phyloP scores from a whole-genome alignment of 2,888 invertebrate species.

The Morpho helenor region DNA sequence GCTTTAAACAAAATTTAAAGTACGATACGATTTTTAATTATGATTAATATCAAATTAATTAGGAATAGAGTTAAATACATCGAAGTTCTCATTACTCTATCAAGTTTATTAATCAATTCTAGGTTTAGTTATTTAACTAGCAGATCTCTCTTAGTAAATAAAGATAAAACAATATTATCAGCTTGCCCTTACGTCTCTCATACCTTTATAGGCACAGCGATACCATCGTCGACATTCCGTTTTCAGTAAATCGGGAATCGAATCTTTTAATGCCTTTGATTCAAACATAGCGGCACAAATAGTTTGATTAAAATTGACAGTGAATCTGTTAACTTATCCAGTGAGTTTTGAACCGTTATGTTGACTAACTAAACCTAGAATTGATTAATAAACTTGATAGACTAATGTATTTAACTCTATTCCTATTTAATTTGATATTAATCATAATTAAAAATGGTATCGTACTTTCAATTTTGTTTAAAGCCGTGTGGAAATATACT shows the following conservation, averaged over 20 bases:
- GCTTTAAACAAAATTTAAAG: too few species aligned
- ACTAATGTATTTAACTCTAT: too few species aligned
- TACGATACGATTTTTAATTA: too few species aligned
- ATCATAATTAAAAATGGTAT: too few species aligned
- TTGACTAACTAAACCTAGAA: constrained; percentile 2
- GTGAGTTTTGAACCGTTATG: constrained; percentile 24
- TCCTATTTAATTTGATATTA: too few species aligned
- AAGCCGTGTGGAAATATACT: too few species aligned
- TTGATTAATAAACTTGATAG: constrained; percentile 5
- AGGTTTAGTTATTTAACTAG: constrained; percentile 1
- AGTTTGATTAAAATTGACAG: constrained; percentile 38
- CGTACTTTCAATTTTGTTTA: too few species aligned
- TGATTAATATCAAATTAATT: too few species aligned
- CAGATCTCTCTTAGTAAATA: constrained; percentile 1
- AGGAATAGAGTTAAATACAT: too few species aligned
- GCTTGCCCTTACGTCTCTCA: constrained; percentile 15
- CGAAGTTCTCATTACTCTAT: neutral
- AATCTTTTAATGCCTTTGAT: constrained; percentile 25
- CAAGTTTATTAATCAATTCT: constrained; percentile 2
- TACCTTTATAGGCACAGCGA: constrained; percentile 19
- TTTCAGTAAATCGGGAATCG: constrained; percentile 33
- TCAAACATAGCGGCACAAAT: constrained; percentile 30
- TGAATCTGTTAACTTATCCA: constrained; percentile 34
- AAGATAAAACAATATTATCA: constrained; percentile 13
- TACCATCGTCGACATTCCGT: constrained; percentile 28